A percentile compares a stretch with the other conserved stretches of the same genome.
phyloP scores from a whole-genome alignment of 23 tunicate species.

The Ascidia mentula region DNA sequence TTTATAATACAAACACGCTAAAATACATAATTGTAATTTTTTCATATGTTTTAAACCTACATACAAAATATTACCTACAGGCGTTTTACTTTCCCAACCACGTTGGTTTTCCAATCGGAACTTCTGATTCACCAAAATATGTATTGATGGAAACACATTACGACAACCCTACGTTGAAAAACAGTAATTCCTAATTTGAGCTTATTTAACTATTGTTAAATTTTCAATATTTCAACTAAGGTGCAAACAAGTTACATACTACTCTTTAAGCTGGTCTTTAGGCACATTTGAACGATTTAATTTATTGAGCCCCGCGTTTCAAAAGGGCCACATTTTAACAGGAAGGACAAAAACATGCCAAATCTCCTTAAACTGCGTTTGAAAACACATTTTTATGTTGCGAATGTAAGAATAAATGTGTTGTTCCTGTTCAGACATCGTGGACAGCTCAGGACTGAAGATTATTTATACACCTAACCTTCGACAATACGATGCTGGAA shows the following conservation, averaged over 20 bases:
- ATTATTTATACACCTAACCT: constrained; percentile 34
- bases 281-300: too few species aligned
- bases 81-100: constrained; percentile 11
- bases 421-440: constrained; percentile 34
- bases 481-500: constrained; percentile 56
- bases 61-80: neutral
- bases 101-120: constrained; percentile 23
- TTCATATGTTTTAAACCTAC: neutral
- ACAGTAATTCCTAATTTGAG: too few species aligned
- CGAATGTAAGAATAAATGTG: too few species aligned
- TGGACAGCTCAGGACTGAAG: constrained; percentile 46
- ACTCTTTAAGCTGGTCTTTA: too few species aligned
- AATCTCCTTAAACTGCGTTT: too few species aligned
- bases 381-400: too few species aligned
- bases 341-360: too few species aligned
- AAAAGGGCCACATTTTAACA: too few species aligned
- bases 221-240: too few species aligned
- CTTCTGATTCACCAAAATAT: constrained; percentile 13
- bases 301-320: too few species aligned
- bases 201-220: too few species aligned
- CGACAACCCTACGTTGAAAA: constrained; percentile 12
- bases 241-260: too few species aligned
- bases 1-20: neutral
- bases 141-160: constrained; percentile 27
- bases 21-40: neutral